Percentiles rank a stretch among this genome's conserved stretches.
Evolutionary conservation across 92 coral and sea anemone genomes (phyloP).

Genomic region (Actinernus sp.): DNA sequence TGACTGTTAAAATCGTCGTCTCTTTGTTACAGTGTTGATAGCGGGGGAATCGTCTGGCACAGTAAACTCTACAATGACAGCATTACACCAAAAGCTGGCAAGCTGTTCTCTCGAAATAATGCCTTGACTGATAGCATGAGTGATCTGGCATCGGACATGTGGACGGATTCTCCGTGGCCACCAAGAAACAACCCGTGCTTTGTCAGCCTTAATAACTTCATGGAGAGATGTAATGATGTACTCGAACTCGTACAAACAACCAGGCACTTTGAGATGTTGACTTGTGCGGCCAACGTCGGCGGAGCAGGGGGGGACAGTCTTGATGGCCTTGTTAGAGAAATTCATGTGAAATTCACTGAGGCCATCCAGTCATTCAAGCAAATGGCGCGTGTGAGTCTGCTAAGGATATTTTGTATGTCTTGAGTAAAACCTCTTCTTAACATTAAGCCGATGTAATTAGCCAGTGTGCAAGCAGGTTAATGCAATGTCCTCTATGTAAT

Average conservation of each 20-base stretch:
- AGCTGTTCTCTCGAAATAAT: conserved; percentile 63
- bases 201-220: conserved; percentile 86
- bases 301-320: conserved; percentile 96
- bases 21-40: conserved; percentile 69
- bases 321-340: conserved; percentile 90
- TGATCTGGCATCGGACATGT: conserved; percentile 66
- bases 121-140: conserved; percentile 64
- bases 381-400: conserved; percentile 85
- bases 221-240: conserved; percentile 99
- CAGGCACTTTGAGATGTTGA: conserved; percentile 91
- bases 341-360: conserved; percentile 78
- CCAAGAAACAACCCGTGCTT: conserved; percentile 91
- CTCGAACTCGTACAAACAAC: conserved; percentile 98
- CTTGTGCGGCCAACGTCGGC: conserved; percentile 92
- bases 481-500: no score
- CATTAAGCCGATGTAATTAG: no score
- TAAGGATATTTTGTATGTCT: no score
- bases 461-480: no score
- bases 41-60: conserved; percentile 89
- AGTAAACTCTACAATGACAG: conserved; percentile 89
- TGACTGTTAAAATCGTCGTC: no score
- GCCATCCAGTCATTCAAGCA: conserved; percentile 87
- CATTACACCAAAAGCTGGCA: conserved; percentile 81
- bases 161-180: conserved; percentile 99
- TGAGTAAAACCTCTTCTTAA: no score